Evolutionary conservation across 2,113 vertebrate genomes (phyloP).

Genomic region (Condylura cristata): DNA sequence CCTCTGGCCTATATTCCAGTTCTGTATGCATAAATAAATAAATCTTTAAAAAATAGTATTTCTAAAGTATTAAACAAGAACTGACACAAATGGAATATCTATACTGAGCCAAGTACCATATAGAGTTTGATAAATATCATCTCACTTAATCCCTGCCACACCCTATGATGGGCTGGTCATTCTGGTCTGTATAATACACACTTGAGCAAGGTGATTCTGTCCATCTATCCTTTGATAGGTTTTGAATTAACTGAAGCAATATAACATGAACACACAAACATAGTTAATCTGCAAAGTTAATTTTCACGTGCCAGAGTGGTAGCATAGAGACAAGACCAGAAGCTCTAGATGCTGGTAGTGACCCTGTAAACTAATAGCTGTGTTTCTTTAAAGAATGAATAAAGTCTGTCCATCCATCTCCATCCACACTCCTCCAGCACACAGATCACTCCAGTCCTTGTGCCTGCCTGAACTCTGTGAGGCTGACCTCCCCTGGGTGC

Average conservation of each 20-base stretch:
- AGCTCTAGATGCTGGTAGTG: background rate
- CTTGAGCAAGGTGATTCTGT: background rate
- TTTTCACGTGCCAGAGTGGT: background rate
- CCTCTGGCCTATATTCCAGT: no score
- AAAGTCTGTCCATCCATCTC: background rate
- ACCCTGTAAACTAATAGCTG: background rate
- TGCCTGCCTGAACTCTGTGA: background rate
- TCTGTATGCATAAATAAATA: no score
- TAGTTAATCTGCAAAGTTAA: background rate
- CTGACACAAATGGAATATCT: background rate
- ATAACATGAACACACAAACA: background rate
- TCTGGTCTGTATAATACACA: background rate
- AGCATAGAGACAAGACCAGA: background rate
- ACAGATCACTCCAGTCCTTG: background rate
- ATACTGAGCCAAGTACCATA: background rate
- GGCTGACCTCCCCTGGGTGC: background rate
- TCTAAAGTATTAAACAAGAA: background rate
- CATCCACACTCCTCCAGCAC: background rate
- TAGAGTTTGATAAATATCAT: background rate
- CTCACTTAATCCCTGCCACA: background rate
- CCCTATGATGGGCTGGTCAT: background rate
- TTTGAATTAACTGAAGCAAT: background rate
- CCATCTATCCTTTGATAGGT: background rate
- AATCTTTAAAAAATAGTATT: constrained; percentile 48
- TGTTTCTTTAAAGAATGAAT: background rate